Percentiles rank a stretch among this genome's conserved stretches.
These are phyloP conservation scores for Dryoscopus gambensis DNA, from an alignment of 2,113 vertebrate species.

Conservation along the genomic window DNA sequence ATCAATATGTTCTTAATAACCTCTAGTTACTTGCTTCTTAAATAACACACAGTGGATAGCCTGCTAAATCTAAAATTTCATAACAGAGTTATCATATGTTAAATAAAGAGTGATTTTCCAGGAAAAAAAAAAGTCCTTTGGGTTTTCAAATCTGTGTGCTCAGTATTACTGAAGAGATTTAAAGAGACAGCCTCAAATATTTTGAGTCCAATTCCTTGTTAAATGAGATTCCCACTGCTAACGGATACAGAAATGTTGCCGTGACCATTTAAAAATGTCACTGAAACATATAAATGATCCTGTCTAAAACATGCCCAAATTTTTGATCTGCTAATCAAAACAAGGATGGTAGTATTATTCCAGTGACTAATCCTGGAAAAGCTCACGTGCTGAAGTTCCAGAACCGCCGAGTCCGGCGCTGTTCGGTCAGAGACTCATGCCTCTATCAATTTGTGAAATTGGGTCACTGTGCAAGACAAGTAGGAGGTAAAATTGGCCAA, in stretches of 20 bases:
- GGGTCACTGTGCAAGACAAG: constrained; percentile 59
- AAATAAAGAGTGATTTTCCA: constrained; percentile 72
- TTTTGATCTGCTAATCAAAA: constrained; percentile 28
- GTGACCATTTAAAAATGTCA: not conserved
- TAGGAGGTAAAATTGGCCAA: constrained; percentile 52
- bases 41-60: constrained; percentile 65
- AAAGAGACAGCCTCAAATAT: constrained; percentile 45
- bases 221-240: not conserved
- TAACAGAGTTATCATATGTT: constrained; percentile 73
- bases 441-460: constrained; percentile 12
- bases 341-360: not conserved
- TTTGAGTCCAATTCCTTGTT: not conserved
- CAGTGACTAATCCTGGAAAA: not conserved
- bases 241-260: not conserved
- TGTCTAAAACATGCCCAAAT: not conserved
- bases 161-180: constrained; percentile 40
- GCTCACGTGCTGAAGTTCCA: not conserved
- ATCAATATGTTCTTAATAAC: constrained; percentile 79
- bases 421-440: not conserved
- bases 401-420: not conserved
- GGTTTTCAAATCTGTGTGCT: constrained; percentile 50
- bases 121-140: constrained; percentile 56
- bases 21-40: constrained; percentile 64
- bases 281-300: not conserved
- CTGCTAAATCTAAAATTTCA: constrained; percentile 71